Evolutionary conservation across 2,888 invertebrate genomes (phyloP).

Genomic region (Conus canariensis): DNA sequence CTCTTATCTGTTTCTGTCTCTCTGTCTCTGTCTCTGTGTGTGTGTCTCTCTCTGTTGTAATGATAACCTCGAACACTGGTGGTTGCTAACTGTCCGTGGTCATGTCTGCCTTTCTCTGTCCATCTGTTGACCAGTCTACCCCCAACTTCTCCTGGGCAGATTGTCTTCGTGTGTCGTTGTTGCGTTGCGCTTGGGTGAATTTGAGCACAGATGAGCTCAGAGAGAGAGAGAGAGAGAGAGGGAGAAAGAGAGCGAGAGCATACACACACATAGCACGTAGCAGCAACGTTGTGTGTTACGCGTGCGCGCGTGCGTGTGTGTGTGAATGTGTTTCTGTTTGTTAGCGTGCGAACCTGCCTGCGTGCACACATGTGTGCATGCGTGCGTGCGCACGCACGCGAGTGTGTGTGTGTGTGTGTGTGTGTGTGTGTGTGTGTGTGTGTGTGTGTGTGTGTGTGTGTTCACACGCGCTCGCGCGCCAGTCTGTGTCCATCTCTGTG

Average conservation of each 20-base stretch:
- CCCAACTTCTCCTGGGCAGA: not conserved
- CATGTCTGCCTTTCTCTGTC: not conserved
- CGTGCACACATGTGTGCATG: not conserved
- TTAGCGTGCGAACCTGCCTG: not conserved
- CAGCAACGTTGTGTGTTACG: not conserved
- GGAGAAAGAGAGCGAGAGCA: too few species aligned
- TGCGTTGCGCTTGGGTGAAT: too few species aligned
- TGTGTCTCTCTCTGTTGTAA: not conserved
- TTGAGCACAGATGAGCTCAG: too few species aligned
- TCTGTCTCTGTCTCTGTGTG: not conserved
- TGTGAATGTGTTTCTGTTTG: not conserved
- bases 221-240: too few species aligned
- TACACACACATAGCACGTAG: too few species aligned
- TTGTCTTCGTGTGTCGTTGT: too few species aligned
- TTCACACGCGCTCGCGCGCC: not conserved
- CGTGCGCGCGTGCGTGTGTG: not conserved
- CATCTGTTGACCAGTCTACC: not conserved
- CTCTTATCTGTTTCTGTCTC: not conserved
- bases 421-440: not conserved
- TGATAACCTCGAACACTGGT: too few species aligned
- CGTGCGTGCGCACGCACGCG: not conserved
- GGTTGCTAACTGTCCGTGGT: not conserved
- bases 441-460: conserved; percentile 21
- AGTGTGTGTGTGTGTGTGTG: conserved; percentile 16
- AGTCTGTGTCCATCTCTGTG: not conserved